Evolutionary conservation across 2,113 vertebrate species (phyloP).

Genomic region (Semnopithecus entellus): DNA sequence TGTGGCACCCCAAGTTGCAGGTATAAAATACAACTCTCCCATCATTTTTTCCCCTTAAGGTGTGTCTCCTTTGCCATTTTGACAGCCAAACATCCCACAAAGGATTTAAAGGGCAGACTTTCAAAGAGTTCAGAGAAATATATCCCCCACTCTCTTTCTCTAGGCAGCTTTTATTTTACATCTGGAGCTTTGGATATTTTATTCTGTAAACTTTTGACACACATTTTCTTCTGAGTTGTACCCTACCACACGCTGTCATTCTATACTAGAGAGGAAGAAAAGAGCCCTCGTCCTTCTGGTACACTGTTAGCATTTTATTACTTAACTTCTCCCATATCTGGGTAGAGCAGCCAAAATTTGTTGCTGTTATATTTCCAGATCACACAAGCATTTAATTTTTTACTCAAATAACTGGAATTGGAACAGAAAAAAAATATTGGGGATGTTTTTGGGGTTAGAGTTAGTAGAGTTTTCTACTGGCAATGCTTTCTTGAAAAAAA

Average conservation of each 20-base stretch:
- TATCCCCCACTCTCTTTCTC: background rate
- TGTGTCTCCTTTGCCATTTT: conserved; percentile 2
- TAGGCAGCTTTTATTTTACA: background rate
- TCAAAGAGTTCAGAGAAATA: conserved; percentile 14
- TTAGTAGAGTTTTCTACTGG: background rate
- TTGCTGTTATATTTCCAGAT: background rate
- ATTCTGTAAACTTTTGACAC: background rate
- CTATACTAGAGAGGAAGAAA: background rate
- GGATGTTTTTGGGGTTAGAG: background rate
- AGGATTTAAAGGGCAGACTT: conserved; percentile 27
- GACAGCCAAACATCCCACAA: background rate
- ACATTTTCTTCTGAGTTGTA: background rate
- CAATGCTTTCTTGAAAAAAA: background rate
- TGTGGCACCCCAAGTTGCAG: background rate
- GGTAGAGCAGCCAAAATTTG: background rate
- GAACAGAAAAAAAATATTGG: background rate
- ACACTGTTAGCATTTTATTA: conserved; percentile 1
- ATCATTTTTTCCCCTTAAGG: background rate
- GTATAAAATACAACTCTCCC: background rate
- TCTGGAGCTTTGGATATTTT: conserved; percentile 15
- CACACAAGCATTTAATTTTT: background rate
- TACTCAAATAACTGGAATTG: background rate
- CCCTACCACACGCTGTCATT: background rate
- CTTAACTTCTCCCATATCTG: background rate
- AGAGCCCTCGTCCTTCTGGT: background rate